Evolutionary conservation across 2,113 vertebrate species (phyloP).

Genomic region (Bostrychus sinensis): DNA sequence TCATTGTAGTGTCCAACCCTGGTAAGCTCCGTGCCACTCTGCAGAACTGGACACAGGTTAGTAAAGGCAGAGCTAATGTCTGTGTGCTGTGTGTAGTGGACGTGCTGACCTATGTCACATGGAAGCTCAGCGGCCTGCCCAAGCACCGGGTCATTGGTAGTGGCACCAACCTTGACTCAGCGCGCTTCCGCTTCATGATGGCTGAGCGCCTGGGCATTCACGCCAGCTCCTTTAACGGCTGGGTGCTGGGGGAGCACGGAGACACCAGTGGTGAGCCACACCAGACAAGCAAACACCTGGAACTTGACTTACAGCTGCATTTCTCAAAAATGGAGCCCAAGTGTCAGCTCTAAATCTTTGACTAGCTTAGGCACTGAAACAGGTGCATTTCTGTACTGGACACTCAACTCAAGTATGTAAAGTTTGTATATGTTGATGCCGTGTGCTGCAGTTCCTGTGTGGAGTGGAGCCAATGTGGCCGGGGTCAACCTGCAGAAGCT

Average conservation of each 20-base stretch:
- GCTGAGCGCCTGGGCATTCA: slow-evolving; percentile 91
- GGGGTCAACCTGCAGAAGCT: slow-evolving; percentile 92
- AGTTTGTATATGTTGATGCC: neutral
- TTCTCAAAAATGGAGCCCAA: too few relatives aligned
- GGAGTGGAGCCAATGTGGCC: slow-evolving; percentile 94
- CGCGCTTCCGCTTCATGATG: slow-evolving; percentile 94
- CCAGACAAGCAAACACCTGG: neutral
- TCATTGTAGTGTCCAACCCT: slow-evolving; percentile 97
- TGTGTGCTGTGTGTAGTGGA: slow-evolving; percentile 81
- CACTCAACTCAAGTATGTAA: too few relatives aligned
- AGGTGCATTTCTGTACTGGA: too few relatives aligned
- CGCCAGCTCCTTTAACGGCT: slow-evolving; percentile 93
- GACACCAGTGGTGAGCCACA: slow-evolving; percentile 92
- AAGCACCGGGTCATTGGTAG: slow-evolving; percentile 96
- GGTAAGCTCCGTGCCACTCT: slow-evolving; percentile 69
- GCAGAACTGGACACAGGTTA: too few relatives aligned
- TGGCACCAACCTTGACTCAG: slow-evolving; percentile 96
- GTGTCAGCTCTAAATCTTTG: too few relatives aligned
- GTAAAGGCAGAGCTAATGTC: neutral
- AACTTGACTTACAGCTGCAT: too few relatives aligned
- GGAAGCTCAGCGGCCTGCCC: slow-evolving; percentile 97
- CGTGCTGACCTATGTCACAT: slow-evolving; percentile 94
- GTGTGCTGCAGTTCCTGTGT: slow-evolving; percentile 86
- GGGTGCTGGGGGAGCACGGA: slow-evolving; percentile 95
- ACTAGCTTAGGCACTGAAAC: too few relatives aligned